phyloP scores from a whole-genome alignment of 1,140 invertebrate genomes.

The Drosophila nigromelanica region DNA sequence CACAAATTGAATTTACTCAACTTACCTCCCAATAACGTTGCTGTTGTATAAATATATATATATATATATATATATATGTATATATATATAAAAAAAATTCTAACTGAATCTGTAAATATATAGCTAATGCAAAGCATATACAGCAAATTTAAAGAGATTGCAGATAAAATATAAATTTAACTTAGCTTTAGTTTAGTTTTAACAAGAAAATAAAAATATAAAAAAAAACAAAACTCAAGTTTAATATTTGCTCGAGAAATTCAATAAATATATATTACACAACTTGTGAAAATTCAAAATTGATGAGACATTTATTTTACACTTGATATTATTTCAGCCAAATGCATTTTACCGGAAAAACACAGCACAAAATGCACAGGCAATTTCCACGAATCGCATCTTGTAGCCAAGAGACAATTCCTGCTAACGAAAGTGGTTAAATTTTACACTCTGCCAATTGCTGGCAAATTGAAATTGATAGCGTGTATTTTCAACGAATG shows the following conservation, averaged over 20 bases:
- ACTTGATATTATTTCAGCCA: too few relatives aligned
- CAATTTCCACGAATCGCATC: not conserved
- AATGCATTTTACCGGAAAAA: not conserved
- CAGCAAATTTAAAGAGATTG: slow-evolving; percentile 19
- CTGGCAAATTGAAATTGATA: slow-evolving; percentile 56
- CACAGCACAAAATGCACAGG: not conserved
- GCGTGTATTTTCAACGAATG: slow-evolving; percentile 50
- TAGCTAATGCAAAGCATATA: slow-evolving; percentile 68
- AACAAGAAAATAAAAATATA: slow-evolving; percentile 11
- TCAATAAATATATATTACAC: slow-evolving; percentile 33
- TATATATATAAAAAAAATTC: slow-evolving; percentile 5
- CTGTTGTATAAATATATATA: slow-evolving; percentile 45
- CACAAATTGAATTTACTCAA: slow-evolving; percentile 61
- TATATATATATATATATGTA: too few relatives aligned
- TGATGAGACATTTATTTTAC: not conserved
- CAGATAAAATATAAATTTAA: slow-evolving; percentile 28
- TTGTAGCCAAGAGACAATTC: not conserved
- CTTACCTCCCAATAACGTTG: slow-evolving; percentile 27
- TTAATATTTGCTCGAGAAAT: slow-evolving; percentile 45
- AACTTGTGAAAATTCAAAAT: slow-evolving; percentile 10
- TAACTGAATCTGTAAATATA: slow-evolving; percentile 50
- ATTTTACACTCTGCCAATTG: too few relatives aligned
- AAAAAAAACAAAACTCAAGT: slow-evolving; percentile 19
- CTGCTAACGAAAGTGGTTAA: too few relatives aligned
- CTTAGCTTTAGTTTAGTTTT: slow-evolving; percentile 37